Evolutionary conservation across 2,888 invertebrate genomes (phyloP).

Genomic region (Drosophila helvetica): DNA sequence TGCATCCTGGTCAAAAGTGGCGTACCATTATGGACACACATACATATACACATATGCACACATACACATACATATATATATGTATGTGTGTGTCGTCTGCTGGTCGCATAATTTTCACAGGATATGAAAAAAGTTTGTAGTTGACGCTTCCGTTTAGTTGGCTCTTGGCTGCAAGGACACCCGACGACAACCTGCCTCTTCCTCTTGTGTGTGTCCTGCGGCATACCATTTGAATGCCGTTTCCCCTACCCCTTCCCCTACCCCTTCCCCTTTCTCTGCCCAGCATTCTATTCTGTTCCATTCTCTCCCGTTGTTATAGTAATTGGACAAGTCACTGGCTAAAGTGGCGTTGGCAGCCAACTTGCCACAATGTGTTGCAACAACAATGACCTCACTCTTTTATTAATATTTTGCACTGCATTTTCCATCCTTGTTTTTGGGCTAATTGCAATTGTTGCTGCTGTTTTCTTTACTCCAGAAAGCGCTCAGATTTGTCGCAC

Average conservation of each 20-base stretch:
- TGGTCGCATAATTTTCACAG: constrained; percentile 74
- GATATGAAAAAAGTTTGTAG: constrained; percentile 77
- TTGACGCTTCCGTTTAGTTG: constrained; percentile 66
- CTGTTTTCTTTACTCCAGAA: constrained; percentile 39
- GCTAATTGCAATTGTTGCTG: constrained; percentile 70
- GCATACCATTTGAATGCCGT: constrained; percentile 59
- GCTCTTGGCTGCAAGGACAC: not conserved
- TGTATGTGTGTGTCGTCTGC: constrained; percentile 43
- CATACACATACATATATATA: not conserved
- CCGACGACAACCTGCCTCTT: constrained; percentile 43
- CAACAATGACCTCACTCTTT: constrained; percentile 44
- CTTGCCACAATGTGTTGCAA: constrained; percentile 28
- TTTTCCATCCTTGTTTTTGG: not conserved
- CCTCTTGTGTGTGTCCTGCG: constrained; percentile 39
- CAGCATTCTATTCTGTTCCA: not conserved
- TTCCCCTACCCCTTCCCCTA: constrained; percentile 5
- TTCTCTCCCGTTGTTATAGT: constrained; percentile 65
- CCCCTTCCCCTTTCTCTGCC: no score
- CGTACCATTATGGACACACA: constrained; percentile 38
- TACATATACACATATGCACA: constrained; percentile 6
- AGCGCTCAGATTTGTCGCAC: constrained; percentile 4
- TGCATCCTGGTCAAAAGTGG: constrained; percentile 42
- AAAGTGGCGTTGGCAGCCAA: constrained; percentile 67
- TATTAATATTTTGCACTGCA: constrained; percentile 42
- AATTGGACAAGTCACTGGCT: constrained; percentile 78